Evolutionary conservation across 2,888 invertebrate species (phyloP).

Genomic region (Lasioglossum villosulum): DNA sequence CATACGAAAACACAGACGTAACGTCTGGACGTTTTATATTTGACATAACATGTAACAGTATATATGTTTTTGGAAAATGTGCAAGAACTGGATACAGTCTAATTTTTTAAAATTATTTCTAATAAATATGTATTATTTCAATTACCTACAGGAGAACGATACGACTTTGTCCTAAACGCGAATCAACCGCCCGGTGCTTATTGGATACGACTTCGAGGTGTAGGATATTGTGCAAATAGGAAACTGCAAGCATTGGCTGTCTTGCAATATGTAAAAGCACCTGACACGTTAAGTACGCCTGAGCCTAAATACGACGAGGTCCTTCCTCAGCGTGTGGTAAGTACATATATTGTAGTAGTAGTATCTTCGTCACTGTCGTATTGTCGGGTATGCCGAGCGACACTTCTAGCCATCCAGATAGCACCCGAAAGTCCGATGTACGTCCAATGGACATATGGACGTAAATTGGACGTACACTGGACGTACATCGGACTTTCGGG

Average conservation of each 20-base stretch:
- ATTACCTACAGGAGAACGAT: slow-evolving; percentile 86
- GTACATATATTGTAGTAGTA: slow-evolving; percentile 4
- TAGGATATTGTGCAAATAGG: slow-evolving; percentile 83
- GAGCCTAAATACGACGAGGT: slow-evolving; percentile 79
- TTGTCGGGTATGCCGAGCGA: too few relatives aligned
- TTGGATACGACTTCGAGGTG: slow-evolving; percentile 86
- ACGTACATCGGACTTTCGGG: too few relatives aligned
- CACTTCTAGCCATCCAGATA: too few relatives aligned
- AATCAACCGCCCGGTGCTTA: slow-evolving; percentile 84
- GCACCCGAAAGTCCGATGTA: too few relatives aligned
- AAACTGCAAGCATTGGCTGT: slow-evolving; percentile 85
- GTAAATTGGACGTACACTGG: too few relatives aligned
- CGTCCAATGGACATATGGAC: too few relatives aligned
- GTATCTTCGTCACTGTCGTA: too few relatives aligned
- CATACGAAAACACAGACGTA: not conserved
- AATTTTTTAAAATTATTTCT: not conserved
- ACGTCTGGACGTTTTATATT: not conserved
- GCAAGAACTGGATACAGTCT: not conserved
- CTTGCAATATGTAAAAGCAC: slow-evolving; percentile 83
- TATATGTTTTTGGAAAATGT: not conserved
- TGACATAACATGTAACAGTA: not conserved
- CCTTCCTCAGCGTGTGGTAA: slow-evolving; percentile 63
- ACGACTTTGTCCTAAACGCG: slow-evolving; percentile 87
- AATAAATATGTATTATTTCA: slow-evolving; percentile 52
- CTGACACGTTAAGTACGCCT: slow-evolving; percentile 74